Percentiles rank a stretch among this genome's conserved stretches.
phyloP scores from a whole-genome alignment of 2,113 vertebrate genomes.

The Phoxinus phoxinus region DNA sequence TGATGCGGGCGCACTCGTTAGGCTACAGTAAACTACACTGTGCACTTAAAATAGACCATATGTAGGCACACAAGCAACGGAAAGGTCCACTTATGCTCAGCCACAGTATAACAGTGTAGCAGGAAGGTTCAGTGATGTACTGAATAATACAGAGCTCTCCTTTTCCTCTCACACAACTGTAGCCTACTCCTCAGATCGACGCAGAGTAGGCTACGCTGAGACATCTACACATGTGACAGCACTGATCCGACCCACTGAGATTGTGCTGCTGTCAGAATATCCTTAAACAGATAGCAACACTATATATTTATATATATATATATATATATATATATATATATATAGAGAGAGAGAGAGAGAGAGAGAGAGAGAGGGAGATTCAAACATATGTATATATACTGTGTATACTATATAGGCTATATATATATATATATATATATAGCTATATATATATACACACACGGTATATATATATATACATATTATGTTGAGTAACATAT shows the following conservation, averaged over 20 bases:
- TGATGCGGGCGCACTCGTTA: neutral
- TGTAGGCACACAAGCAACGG: neutral
- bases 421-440: too few species aligned
- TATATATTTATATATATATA: neutral
- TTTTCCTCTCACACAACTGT: constrained; percentile 1
- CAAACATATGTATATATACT: too few species aligned
- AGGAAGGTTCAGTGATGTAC: neutral
- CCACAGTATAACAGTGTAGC: neutral
- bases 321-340: neutral
- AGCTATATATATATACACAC: too few species aligned
- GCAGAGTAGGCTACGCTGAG: neutral
- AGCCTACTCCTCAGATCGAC: neutral
- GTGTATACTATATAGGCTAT: too few species aligned
- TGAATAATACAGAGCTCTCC: constrained; percentile 19
- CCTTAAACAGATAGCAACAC: neutral
- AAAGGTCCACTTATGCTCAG: neutral
- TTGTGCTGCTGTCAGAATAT: neutral
- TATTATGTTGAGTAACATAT: too few species aligned
- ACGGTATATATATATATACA: too few species aligned
- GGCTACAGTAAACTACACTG: neutral
- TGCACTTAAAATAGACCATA: neutral
- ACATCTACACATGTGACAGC: constrained; percentile 5
- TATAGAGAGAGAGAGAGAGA: too few species aligned
- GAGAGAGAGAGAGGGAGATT: too few species aligned
- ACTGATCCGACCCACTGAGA: constrained; percentile 7